Percentiles rank a stretch among this genome's conserved stretches.
Conservation (phyloP, 2,888 invertebrate genomes). For the Tiliacea aurago region DNA sequence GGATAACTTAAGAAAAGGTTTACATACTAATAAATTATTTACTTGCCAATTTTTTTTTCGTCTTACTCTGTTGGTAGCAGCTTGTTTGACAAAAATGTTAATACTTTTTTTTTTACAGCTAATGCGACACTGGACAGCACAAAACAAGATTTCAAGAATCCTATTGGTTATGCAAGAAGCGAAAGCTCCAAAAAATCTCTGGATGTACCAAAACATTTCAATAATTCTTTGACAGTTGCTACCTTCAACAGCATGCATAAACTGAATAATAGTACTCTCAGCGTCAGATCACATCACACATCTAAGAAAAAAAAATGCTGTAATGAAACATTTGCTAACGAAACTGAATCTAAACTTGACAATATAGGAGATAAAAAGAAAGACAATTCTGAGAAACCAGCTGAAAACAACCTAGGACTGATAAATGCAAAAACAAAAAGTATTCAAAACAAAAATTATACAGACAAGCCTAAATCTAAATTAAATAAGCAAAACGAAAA, state of each 20-base stretch:
- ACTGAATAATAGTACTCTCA: slow-evolving; percentile 60
- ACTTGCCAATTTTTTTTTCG: neutral
- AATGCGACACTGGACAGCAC: slow-evolving; percentile 19
- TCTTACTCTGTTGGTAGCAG: neutral
- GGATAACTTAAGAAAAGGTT: slow-evolving; percentile 61
- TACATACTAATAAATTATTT: neutral
- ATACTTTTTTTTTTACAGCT: slow-evolving; percentile 46
- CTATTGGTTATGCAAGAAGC: slow-evolving; percentile 18
- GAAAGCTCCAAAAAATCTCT: slow-evolving; percentile 25
- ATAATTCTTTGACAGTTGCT: slow-evolving; percentile 44
- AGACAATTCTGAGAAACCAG: slow-evolving; percentile 9
- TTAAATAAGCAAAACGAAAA: slow-evolving; percentile 31
- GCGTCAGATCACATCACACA: slow-evolving; percentile 66
- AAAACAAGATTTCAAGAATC: slow-evolving; percentile 43
- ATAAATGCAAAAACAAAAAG: slow-evolving; percentile 12
- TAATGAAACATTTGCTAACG: slow-evolving; percentile 45
- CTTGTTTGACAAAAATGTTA: neutral
- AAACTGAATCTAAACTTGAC: slow-evolving; percentile 29
- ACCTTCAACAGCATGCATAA: slow-evolving; percentile 57
- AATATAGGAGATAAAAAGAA: slow-evolving; percentile 23
- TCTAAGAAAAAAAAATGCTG: slow-evolving; percentile 57
- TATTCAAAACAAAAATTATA: slow-evolving; percentile 17
- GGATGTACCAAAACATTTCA: slow-evolving; percentile 33
- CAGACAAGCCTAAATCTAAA: slow-evolving; percentile 36
- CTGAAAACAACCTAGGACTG: slow-evolving; percentile 13